Base-by-base conservation (phyloP, 1,140 invertebrate species). In the Drosophila varians region DNA sequence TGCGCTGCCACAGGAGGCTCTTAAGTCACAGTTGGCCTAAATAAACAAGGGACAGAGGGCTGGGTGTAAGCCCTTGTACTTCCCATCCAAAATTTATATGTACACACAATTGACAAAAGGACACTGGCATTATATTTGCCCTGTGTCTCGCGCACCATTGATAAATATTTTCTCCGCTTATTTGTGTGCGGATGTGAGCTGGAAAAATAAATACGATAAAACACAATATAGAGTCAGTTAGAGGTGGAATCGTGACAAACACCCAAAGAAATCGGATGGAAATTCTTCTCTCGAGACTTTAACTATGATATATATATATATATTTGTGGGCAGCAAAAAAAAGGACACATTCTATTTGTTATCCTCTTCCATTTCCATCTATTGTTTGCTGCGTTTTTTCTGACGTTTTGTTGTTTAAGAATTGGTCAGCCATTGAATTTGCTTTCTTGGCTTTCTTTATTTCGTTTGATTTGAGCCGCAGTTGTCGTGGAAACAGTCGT, bases 191-290 rank as follows among this genome's bases (percentile, higher is more conserved):
- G 65, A 71, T 79, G 76, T 75, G 55, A 75, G 71, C 57, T 55
- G 49, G 73, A 74, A 75, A 75, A 80, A 65, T 64, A 75, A 70
- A 79, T 80, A 75, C 26, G 74, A 79, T 80, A 80, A 75, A 65
- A 79, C 36, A 78, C 56, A 78, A 60, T 49, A 45, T 26, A 42
- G 21, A 40, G 8, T 18, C 23, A 42, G 21, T 28, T 42, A 38
- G 23, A 38, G 57, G 28, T 73, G 55, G 25, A 7, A 62, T 7
- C 40, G 69, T 45, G 69, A n/a, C n/a, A n/a, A n/a, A 61, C 62
- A 66, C 62, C 60, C 23, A 26, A 0, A 26, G 11, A 49, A 16
- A 6, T 11, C 6, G 1, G 28, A 31, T 31, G 28, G 9, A 38
- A 38, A 38, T 16, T 38, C 12, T 12, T 0, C 7, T n/a, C 28